Evolutionary conservation across 2,797 vertebrate species (phyloP).

Genomic region (Sebastes flavidus): DNA sequence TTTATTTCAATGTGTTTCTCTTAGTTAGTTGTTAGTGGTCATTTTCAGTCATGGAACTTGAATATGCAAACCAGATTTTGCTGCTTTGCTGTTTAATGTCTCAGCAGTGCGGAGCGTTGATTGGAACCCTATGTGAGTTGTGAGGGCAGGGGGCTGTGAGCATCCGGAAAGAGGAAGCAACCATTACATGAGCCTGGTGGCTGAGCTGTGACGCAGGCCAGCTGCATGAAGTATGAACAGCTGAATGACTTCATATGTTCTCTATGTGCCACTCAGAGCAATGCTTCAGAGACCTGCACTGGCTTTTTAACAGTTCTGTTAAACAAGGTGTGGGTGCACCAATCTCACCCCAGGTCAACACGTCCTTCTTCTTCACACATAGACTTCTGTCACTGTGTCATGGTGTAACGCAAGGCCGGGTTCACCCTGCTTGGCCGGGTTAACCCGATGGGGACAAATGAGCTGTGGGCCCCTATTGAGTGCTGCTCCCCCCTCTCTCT

Average conservation of each 20-base stretch:
- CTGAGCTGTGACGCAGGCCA: constrained; percentile 11
- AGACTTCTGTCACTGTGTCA: background rate
- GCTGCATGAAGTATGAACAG: background rate
- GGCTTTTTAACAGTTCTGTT: constrained; percentile 1
- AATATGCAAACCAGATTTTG: too few species aligned
- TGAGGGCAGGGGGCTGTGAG: too few species aligned
- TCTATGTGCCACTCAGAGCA: background rate
- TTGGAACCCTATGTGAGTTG: background rate
- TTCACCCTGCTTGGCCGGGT: too few species aligned
- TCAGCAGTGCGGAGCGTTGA: background rate
- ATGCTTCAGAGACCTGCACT: background rate
- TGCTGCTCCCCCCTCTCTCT: too few species aligned
- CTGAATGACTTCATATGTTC: constrained; percentile 44
- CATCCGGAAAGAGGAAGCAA: too few species aligned
- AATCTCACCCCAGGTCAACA: background rate
- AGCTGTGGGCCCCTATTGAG: too few species aligned
- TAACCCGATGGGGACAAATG: too few species aligned
- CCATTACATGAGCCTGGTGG: too few species aligned
- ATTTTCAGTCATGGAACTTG: too few species aligned
- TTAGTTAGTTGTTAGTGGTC: too few species aligned
- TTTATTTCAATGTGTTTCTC: background rate
- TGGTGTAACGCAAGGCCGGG: background rate
- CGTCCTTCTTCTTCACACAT: background rate
- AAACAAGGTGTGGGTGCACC: constrained; percentile 4
- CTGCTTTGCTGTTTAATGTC: background rate